phyloP scores from a whole-genome alignment of 2,888 invertebrate species.

The Calliscelio sp. region DNA sequence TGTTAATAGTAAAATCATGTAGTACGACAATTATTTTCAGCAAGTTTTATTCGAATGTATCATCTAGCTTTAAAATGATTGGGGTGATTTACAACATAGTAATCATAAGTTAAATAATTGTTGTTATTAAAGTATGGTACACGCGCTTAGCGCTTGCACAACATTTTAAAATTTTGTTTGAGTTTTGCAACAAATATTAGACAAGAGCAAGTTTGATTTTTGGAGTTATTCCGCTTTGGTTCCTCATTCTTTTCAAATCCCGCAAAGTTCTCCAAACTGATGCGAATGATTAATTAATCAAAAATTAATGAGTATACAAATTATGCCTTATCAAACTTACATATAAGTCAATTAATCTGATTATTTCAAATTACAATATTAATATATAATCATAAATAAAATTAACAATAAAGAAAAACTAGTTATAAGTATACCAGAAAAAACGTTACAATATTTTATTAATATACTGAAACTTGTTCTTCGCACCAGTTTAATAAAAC shows the following conservation, averaged over 20 bases:
- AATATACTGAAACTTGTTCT: neutral
- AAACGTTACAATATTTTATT: neutral
- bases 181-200: slow-evolving; percentile 52
- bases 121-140: slow-evolving; percentile 78
- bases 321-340: too few species aligned
- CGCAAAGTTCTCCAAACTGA: slow-evolving; percentile 52
- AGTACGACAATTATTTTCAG: slow-evolving; percentile 33
- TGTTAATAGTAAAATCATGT: neutral
- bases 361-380: slow-evolving; percentile 12
- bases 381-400: too few species aligned
- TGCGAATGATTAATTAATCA: slow-evolving; percentile 16
- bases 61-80: slow-evolving; percentile 82
- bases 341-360: slow-evolving; percentile 2
- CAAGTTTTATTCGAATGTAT: slow-evolving; percentile 83
- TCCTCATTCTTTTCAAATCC: slow-evolving; percentile 29
- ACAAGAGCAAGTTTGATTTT: slow-evolving; percentile 56
- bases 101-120: slow-evolving; percentile 81
- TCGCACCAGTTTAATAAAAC: slow-evolving; percentile 45
- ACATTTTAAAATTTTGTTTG: slow-evolving; percentile 49
- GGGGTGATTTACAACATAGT: slow-evolving; percentile 83
- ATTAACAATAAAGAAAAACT: too few species aligned
- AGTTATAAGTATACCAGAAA: too few species aligned
- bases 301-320: neutral
- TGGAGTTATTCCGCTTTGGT: slow-evolving; percentile 54
- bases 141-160: slow-evolving; percentile 73